Conservation (phyloP, 2,888 invertebrate genomes). For the Tupiocoris notatus region DNA sequence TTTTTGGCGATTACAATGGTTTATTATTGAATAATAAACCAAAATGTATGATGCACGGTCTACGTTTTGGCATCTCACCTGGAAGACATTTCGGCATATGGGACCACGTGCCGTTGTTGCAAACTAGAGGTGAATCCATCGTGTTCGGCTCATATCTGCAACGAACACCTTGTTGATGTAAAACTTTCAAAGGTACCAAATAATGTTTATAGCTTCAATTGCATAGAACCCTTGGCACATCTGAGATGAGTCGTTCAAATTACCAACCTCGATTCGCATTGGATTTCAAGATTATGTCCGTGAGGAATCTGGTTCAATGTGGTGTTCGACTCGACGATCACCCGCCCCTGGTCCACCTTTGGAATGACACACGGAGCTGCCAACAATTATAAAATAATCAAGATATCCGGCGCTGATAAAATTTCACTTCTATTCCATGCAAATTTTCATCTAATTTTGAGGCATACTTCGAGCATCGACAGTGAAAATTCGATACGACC, state of each 20-base stretch:
- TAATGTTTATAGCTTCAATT: too few relatives aligned
- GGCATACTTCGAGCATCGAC: too few relatives aligned
- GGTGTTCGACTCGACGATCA: conserved; percentile 60
- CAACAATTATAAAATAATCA: conserved; percentile 50
- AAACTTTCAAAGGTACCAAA: not conserved
- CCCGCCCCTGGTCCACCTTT: conserved; percentile 74
- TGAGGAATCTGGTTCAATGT: conserved; percentile 60
- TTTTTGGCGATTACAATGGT: too few relatives aligned
- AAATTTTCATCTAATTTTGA: too few relatives aligned
- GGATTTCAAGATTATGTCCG: conserved; percentile 70
- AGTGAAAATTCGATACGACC: too few relatives aligned
- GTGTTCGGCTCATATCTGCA: conserved; percentile 79
- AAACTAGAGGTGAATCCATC: conserved; percentile 72
- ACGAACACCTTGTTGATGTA: not conserved
- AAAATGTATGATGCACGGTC: too few relatives aligned
- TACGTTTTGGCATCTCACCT: too few relatives aligned
- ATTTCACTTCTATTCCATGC: too few relatives aligned
- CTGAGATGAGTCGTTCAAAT: too few relatives aligned
- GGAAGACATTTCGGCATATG: conserved; percentile 79
- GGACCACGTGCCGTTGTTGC: conserved; percentile 95
- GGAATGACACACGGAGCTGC: conserved; percentile 92
- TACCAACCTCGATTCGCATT: conserved; percentile 64
- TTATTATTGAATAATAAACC: too few relatives aligned
- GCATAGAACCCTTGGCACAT: too few relatives aligned
- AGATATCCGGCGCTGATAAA: too few relatives aligned